Evolutionary conservation across 1,140 invertebrate species (phyloP), one percentile per base, ranked within the genome.

Genomic region (Conus ventricosus): DNA sequence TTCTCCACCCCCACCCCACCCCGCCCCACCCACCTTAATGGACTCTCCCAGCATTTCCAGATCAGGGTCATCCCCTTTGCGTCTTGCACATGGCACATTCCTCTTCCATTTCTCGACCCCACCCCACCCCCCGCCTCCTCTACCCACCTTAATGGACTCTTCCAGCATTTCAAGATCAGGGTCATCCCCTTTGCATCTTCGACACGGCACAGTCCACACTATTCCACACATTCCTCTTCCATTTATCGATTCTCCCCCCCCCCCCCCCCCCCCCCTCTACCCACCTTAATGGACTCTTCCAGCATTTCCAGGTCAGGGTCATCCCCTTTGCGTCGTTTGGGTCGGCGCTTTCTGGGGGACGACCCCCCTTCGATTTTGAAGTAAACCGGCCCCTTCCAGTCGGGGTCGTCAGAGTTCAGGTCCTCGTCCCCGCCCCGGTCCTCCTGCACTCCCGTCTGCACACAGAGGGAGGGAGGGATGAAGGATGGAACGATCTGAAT

Each of bases 251-350:
- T 13, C 8, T 20, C 23, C 87, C 67, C 89, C 88, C 57, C 87
- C 86, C 8, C 90, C 90, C 55, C 89, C 85, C 11, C 85, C 60
- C n/a, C 81, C 88, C 23, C 89, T 88, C 3, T 39, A 67, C 87
- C 87, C 15, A 90, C 76, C 86, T 88, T 84, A 53, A 89, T 90
- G n/a, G 78, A 89, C 25, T 81, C 75, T 87, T 90, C 88, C 84
- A 90, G 60, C 71, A 88, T 83, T 54, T 91, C 91, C 25, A 91
- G 82, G 57, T 89, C 91, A 86, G 89, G 89, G 78, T 88, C 81
- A 85, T 91, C 88, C 57, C 91, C 86, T 27, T 75, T 57, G 10
- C 88, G 85, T 82, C 88, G 89, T 84, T 85, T 87, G 75, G 84
- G 87, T 23, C 84, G 63, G 27, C 82, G 71, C 60, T 85, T 86